Evolutionary conservation across 1,140 invertebrate species (phyloP).

Genomic region (Stratiolaelaps scimitus): DNA sequence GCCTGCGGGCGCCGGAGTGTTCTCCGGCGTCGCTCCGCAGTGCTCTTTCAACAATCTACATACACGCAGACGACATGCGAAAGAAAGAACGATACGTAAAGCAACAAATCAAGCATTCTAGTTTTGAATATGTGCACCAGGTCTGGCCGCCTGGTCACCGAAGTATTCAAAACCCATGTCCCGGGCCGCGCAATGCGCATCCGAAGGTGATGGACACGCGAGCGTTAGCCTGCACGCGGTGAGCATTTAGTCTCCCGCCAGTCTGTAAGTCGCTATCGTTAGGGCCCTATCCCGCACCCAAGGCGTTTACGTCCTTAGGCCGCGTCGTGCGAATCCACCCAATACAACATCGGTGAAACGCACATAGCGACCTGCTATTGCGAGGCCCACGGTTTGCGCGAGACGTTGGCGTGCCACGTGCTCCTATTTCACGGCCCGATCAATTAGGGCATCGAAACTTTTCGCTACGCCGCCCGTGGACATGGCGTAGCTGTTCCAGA

Average conservation of each 20-base stretch:
- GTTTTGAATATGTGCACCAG: constrained; percentile 28
- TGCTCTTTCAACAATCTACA: no score
- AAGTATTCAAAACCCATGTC: constrained; percentile 28
- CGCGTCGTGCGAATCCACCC: background rate
- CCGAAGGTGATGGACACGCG: background rate
- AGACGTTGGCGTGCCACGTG: no score
- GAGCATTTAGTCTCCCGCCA: background rate
- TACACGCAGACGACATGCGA: no score
- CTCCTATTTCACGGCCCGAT: no score
- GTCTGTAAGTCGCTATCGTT: constrained; percentile 4
- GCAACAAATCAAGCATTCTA: constrained; percentile 10
- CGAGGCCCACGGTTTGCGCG: no score
- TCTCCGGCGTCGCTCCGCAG: constrained; percentile 27
- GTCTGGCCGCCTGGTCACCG: constrained; percentile 21
- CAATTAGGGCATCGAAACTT: background rate
- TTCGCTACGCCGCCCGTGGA: constrained; percentile 25
- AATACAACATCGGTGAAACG: background rate
- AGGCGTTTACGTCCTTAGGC: constrained; percentile 18
- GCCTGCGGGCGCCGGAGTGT: constrained; percentile 25
- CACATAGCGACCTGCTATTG: background rate
- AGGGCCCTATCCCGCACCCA: background rate
- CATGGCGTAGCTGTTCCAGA: constrained; percentile 15
- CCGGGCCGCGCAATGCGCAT: constrained; percentile 28
- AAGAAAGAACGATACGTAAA: no score
- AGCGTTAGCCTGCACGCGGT: constrained; percentile 1